These are phyloP conservation scores for Drosophila fulvimacula DNA, from an alignment of 2,888 invertebrate genomes.

Conservation along the genomic window DNA sequence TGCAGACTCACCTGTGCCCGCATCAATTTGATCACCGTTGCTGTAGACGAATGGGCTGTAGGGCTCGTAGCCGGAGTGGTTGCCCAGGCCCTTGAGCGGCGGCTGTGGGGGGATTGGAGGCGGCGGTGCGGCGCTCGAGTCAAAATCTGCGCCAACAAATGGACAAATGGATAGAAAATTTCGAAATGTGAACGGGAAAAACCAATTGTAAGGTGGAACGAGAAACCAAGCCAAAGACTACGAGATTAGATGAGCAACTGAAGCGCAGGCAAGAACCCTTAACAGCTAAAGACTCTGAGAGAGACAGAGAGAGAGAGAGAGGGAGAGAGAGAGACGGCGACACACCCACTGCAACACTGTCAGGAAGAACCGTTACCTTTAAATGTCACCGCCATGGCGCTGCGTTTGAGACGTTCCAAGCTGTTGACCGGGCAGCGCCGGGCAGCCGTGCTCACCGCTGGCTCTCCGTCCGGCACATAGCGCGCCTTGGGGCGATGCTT, in stretches of 20 bases:
- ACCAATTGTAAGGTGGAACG: slow-evolving; percentile 47
- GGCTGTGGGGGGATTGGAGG: slow-evolving; percentile 87
- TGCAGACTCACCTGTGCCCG: slow-evolving; percentile 48
- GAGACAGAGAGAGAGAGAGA: not conserved
- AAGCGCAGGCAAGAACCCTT: slow-evolving; percentile 24
- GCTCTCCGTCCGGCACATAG: slow-evolving; percentile 87
- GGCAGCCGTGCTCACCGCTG: slow-evolving; percentile 86
- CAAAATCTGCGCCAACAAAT: slow-evolving; percentile 78
- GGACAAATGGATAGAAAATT: slow-evolving; percentile 54
- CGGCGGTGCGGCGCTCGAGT: slow-evolving; percentile 79
- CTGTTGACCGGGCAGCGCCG: slow-evolving; percentile 86
- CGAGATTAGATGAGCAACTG: slow-evolving; percentile 23
- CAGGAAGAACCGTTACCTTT: slow-evolving; percentile 73
- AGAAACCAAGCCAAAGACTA: slow-evolving; percentile 33
- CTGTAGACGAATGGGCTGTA: slow-evolving; percentile 74
- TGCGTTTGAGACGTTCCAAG: slow-evolving; percentile 66
- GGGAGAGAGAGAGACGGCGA: slow-evolving; percentile 1
- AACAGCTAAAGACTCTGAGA: not conserved
- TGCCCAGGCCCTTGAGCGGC: slow-evolving; percentile 87
- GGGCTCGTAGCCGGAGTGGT: slow-evolving; percentile 84
- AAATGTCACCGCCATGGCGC: slow-evolving; percentile 80
- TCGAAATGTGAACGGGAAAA: slow-evolving; percentile 26
- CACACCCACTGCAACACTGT: slow-evolving; percentile 45
- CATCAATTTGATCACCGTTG: slow-evolving; percentile 48
- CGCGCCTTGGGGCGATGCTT: slow-evolving; percentile 91